phyloP scores from a whole-genome alignment of 2,113 vertebrate species.

The Anguilla rostrata region DNA sequence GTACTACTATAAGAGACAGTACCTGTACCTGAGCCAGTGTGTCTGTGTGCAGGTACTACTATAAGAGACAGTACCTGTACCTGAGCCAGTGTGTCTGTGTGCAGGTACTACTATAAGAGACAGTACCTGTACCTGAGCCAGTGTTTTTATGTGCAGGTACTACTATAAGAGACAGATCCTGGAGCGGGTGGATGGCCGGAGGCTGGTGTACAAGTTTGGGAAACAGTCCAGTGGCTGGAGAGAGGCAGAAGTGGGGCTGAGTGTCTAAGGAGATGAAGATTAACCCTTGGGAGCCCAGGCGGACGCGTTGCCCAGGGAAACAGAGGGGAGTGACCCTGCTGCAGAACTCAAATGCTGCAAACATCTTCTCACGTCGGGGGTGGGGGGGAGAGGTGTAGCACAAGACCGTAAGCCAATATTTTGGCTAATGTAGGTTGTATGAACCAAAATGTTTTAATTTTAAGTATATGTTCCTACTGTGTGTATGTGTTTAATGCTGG shows the following conservation, averaged over 20 bases:
- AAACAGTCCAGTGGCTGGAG: slow-evolving; percentile 95
- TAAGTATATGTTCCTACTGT: not conserved
- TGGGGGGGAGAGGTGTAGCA: slow-evolving; percentile 52
- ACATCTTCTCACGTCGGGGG: slow-evolving; percentile 52
- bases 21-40: too few relatives aligned
- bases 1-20: too few relatives aligned
- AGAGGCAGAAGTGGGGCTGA: slow-evolving; percentile 71
- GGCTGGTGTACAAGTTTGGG: slow-evolving; percentile 97
- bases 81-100: too few relatives aligned
- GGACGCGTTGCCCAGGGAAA: not conserved
- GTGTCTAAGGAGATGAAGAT: slow-evolving; percentile 56
- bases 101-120: too few relatives aligned
- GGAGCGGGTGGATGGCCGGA: slow-evolving; percentile 89
- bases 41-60: too few relatives aligned
- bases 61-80: too few relatives aligned
- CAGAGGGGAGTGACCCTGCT: not conserved
- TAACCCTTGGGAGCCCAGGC: not conserved
- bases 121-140: too few relatives aligned
- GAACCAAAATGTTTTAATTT: slow-evolving; percentile 57
- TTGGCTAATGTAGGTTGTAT: slow-evolving; percentile 79
- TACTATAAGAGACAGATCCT: slow-evolving; percentile 97
- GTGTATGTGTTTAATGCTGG: not conserved
- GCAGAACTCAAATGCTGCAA: not conserved
- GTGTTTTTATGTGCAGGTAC: slow-evolving; percentile 55
- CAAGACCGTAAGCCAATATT: slow-evolving; percentile 72